Conservation (phyloP, 2,797 vertebrate genomes). For the Coilia nasus region DNA sequence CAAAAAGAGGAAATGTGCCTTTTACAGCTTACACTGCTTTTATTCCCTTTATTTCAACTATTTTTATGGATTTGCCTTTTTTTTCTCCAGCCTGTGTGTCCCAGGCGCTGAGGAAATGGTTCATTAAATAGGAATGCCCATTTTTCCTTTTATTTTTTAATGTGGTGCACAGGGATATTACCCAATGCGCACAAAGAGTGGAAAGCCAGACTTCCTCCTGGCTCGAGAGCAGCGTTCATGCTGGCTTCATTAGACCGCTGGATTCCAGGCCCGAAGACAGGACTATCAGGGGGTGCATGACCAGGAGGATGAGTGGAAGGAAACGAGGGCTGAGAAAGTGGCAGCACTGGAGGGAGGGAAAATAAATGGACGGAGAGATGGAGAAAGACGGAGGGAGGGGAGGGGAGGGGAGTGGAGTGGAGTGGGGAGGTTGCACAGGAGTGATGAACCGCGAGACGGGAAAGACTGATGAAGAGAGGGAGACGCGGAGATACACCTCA, state of each 20-base stretch:
- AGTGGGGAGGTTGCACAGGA: background rate
- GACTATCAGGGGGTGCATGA: conserved; percentile 23
- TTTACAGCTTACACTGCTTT: conserved; percentile 65
- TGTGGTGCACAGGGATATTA: conserved; percentile 59
- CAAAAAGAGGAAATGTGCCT: conserved; percentile 70
- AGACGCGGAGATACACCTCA: conserved; percentile 27
- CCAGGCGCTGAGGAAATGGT: conserved; percentile 59
- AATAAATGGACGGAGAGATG: background rate
- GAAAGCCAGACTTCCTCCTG: conserved; percentile 62
- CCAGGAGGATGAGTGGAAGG: conserved; percentile 15
- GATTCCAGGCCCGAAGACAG: conserved; percentile 43
- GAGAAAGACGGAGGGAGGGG: conserved; percentile 15
- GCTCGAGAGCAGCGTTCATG: conserved; percentile 51
- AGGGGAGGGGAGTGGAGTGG: background rate
- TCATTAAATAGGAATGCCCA: conserved; percentile 68
- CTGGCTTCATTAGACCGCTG: conserved; percentile 52
- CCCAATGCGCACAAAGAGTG: conserved; percentile 55
- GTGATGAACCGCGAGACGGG: conserved; percentile 23
- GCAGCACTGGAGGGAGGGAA: background rate
- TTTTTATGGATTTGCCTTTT: conserved; percentile 62
- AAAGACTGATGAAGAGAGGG: conserved; percentile 20
- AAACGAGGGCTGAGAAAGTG: conserved; percentile 32
- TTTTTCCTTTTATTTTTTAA: conserved; percentile 60
- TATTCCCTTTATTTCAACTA: conserved; percentile 59
- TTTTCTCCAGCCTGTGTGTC: conserved; percentile 40